These are phyloP conservation scores for Radopholus similis DNA, from an alignment of 1,140 invertebrate genomes.

Conservation along the genomic window DNA sequence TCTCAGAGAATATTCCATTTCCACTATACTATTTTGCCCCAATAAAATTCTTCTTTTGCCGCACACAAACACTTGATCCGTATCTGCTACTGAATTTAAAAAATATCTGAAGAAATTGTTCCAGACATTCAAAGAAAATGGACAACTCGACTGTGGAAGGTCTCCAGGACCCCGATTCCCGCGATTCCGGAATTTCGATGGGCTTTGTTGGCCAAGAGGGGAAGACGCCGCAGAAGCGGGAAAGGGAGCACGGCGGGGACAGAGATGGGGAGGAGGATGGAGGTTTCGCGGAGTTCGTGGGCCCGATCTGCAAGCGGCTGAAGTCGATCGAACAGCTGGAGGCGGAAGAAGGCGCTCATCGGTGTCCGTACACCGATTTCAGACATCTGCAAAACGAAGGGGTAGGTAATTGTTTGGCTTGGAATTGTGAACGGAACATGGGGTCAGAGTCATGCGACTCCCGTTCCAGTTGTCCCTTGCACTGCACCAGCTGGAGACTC, in stretches of 20 bases:
- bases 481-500: not conserved
- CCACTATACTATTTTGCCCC: too few relatives aligned
- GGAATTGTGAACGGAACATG: too few relatives aligned
- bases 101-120: too few relatives aligned
- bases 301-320: not conserved
- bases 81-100: too few relatives aligned
- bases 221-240: not conserved
- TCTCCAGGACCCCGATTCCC: constrained; percentile 16
- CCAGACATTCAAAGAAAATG: too few relatives aligned
- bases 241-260: not conserved
- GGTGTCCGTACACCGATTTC: not conserved
- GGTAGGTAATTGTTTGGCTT: too few relatives aligned
- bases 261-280: not conserved
- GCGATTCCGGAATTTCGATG: constrained; percentile 17
- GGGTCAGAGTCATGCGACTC: too few relatives aligned
- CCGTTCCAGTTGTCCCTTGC: not conserved
- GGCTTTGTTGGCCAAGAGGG: not conserved
- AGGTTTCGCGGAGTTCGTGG: not conserved
- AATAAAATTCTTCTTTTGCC: too few relatives aligned
- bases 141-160: too few relatives aligned
- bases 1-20: too few relatives aligned
- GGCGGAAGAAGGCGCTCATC: not conserved
- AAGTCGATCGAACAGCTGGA: too few relatives aligned
- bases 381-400: not conserved
- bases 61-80: too few relatives aligned